Evolutionary conservation across 2,888 invertebrate genomes (phyloP).

Genomic region (Deroplatys truncata): DNA sequence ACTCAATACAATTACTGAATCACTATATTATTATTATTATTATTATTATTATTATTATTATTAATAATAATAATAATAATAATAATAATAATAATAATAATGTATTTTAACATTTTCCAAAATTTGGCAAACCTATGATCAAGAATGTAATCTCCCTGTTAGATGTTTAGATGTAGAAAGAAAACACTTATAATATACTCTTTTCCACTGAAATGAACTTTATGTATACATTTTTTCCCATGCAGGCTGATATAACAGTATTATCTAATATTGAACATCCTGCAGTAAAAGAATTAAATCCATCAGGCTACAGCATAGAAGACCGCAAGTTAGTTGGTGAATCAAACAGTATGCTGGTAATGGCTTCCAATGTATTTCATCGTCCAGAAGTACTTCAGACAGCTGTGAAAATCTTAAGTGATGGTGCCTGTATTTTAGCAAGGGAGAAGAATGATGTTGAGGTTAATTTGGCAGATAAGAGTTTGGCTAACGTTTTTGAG

Average conservation of each 20-base stretch:
- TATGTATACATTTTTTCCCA: background rate
- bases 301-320: constrained; percentile 45
- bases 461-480: constrained; percentile 42
- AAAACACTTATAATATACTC: too few species aligned
- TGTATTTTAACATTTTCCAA: too few species aligned
- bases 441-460: constrained; percentile 54
- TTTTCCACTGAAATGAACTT: too few species aligned
- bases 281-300: constrained; percentile 48
- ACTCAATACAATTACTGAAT: too few species aligned
- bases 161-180: too few species aligned
- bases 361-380: constrained; percentile 52
- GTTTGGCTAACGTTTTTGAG: constrained; percentile 34
- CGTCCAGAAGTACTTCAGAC: constrained; percentile 50
- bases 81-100: too few species aligned
- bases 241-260: constrained; percentile 62
- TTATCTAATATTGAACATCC: constrained; percentile 40
- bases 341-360: constrained; percentile 48
- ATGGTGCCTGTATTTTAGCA: constrained; percentile 58
- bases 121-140: too few species aligned
- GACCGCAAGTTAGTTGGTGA: constrained; percentile 58
- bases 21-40: too few species aligned
- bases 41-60: too few species aligned
- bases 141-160: too few species aligned
- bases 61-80: too few species aligned
- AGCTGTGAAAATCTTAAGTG: constrained; percentile 50